A percentile compares a stretch with the other conserved stretches of the same genome.
Conservation (phyloP, 2,888 invertebrate genomes). For the Cephus rjabovi region DNA sequence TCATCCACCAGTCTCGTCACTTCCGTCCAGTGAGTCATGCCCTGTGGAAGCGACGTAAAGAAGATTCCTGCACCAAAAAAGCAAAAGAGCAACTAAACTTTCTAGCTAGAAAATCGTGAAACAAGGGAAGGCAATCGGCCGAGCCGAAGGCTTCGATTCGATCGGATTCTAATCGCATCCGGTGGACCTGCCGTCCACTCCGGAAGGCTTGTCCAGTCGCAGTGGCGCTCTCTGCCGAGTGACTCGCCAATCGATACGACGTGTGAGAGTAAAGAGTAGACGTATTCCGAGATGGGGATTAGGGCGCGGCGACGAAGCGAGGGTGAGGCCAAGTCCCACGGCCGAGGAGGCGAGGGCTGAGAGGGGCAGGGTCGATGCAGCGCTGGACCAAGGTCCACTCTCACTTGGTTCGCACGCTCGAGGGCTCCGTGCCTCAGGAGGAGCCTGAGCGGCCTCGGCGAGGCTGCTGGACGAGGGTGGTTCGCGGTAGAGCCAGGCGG, state of each 20-base stretch:
- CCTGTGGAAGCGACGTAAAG: not conserved
- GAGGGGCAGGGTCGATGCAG: conserved; percentile 63
- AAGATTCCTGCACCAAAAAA: not conserved
- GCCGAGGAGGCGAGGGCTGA: conserved; percentile 24
- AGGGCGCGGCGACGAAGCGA: conserved; percentile 60
- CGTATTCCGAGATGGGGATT: conserved; percentile 62
- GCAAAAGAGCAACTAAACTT: not conserved
- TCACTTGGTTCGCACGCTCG: conserved; percentile 51
- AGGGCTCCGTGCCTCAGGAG: conserved; percentile 27
- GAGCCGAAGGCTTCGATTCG: not conserved
- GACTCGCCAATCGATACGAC: conserved; percentile 59
- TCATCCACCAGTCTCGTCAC: not conserved
- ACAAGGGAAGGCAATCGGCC: not conserved
- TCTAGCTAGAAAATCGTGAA: not conserved
- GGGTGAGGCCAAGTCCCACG: conserved; percentile 22
- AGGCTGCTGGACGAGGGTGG: not conserved
- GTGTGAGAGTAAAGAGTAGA: conserved; percentile 42
- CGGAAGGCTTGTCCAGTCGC: conserved; percentile 17
- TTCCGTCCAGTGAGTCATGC: not conserved
- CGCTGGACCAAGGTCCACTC: conserved; percentile 65
- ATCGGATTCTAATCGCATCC: conserved; percentile 1
- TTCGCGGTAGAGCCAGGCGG: not conserved
- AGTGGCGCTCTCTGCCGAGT: conserved; percentile 60
- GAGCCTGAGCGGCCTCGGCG: conserved; percentile 29
- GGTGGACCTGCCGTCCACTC: conserved; percentile 1